These are phyloP conservation scores for Nesidiocoris tenuis DNA, from an alignment of 2,888 invertebrate genomes.

Conservation along the genomic window DNA sequence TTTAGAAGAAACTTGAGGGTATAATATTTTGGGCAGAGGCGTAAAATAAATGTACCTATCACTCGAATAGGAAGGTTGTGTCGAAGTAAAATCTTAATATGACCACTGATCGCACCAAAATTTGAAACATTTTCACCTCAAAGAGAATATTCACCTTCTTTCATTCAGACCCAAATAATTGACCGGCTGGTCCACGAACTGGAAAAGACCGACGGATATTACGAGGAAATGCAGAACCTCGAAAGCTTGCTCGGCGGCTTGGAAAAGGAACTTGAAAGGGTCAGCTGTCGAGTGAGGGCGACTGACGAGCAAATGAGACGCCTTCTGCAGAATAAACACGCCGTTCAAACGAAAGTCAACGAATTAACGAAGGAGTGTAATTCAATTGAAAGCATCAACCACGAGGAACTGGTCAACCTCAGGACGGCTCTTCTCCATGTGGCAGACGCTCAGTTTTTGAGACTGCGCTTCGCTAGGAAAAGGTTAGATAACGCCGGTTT, in stretches of 20 bases:
- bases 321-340: slow-evolving; percentile 7
- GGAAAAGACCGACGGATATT: background rate
- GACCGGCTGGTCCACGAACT: slow-evolving; percentile 27
- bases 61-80: too few relatives aligned
- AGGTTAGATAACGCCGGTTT: too few relatives aligned
- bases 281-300: background rate
- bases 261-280: background rate
- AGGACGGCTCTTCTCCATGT: slow-evolving; percentile 22
- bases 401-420: slow-evolving; percentile 10
- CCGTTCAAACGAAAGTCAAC: slow-evolving; percentile 17
- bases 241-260: background rate
- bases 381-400: background rate
- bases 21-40: too few relatives aligned
- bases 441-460: slow-evolving; percentile 22
- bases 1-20: too few relatives aligned
- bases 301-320: background rate
- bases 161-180: slow-evolving; percentile 25
- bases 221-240: slow-evolving; percentile 1
- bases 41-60: too few relatives aligned
- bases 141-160: too few relatives aligned
- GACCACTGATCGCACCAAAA: too few relatives aligned
- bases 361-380: background rate
- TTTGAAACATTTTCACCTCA: too few relatives aligned
- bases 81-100: too few relatives aligned
- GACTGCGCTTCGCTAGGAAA: background rate